phyloP scores from a whole-genome alignment of 2,797 vertebrate species.

The Oreochromis grahami region DNA sequence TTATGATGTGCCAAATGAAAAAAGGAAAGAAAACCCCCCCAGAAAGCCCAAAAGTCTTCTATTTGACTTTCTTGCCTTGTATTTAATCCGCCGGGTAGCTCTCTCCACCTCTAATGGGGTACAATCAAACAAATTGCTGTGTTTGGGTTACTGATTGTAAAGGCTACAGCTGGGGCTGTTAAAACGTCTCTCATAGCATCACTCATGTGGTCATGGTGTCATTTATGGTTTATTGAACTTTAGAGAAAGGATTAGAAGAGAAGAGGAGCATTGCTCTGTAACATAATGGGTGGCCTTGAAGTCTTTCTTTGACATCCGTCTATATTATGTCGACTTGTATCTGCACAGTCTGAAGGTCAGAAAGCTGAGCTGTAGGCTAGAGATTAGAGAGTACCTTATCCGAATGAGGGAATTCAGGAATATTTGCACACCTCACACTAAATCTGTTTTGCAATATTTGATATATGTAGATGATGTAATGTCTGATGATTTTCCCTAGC shows the following conservation, averaged over 20 bases:
- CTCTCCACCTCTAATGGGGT: background rate
- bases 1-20: background rate
- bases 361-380: background rate
- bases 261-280: background rate
- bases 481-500: background rate
- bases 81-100: background rate
- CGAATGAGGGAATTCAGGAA: background rate
- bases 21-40: rapidly evolving
- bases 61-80: background rate
- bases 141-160: background rate
- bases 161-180: background rate
- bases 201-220: background rate
- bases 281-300: background rate
- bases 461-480: background rate
- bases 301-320: background rate
- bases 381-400: background rate
- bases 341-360: background rate
- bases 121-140: background rate
- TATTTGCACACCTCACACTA: background rate
- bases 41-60: background rate
- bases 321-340: background rate
- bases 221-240: background rate
- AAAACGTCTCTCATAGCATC: background rate
- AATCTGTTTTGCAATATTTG: background rate
- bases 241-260: background rate